phyloP scores from a whole-genome alignment of 2,888 invertebrate genomes.

The Trichacis sp. region DNA sequence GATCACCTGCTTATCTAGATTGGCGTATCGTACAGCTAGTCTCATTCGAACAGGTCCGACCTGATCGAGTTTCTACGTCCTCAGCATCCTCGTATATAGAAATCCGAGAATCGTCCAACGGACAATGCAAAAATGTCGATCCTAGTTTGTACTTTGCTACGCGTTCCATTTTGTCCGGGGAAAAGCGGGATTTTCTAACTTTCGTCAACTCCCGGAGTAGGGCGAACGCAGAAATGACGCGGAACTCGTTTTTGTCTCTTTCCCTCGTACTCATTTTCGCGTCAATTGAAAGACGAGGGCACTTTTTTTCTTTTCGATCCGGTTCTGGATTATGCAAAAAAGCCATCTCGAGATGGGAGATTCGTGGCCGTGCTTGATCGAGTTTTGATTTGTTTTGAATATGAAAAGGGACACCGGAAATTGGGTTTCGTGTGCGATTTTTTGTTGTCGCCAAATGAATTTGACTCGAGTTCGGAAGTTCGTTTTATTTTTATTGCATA shows the following conservation, averaged over 20 bases:
- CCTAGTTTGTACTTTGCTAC: too few species aligned
- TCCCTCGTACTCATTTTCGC: too few species aligned
- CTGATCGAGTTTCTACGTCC: constrained; percentile 38
- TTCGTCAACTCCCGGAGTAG: background rate
- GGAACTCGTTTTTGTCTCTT: background rate
- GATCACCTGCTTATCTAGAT: constrained; percentile 46
- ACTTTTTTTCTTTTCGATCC: background rate
- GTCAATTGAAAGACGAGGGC: too few species aligned
- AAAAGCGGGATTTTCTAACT: constrained; percentile 1
- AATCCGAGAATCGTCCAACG: constrained; percentile 27
- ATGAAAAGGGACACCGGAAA: background rate
- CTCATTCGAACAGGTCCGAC: constrained; percentile 32
- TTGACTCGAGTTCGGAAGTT: background rate
- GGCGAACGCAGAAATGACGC: background rate
- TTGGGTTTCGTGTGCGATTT: background rate
- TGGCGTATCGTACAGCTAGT: constrained; percentile 23
- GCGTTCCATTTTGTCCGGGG: background rate
- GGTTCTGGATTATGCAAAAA: background rate
- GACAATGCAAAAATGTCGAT: constrained; percentile 22
- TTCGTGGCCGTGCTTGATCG: background rate
- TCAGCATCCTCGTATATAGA: constrained; percentile 15
- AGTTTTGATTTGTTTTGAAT: background rate
- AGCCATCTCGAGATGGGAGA: background rate
- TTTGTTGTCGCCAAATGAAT: background rate
- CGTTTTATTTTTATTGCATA: too few species aligned